Conservation (phyloP, 2,888 invertebrate genomes). For the Drosophila prolongata region DNA sequence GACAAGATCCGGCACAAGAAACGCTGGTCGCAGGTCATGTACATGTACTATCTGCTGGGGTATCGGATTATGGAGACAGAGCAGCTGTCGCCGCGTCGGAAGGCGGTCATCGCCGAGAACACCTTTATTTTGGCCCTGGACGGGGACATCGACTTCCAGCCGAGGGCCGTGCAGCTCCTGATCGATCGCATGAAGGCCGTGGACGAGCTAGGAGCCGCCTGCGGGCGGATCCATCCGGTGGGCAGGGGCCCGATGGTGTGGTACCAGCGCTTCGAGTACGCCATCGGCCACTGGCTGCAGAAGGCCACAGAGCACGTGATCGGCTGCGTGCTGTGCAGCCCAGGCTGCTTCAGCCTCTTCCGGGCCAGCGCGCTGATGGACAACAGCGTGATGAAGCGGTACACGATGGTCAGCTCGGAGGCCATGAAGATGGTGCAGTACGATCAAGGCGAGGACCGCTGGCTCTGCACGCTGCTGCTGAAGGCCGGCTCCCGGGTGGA, state of each 20-base stretch:
- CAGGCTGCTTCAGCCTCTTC: slow-evolving; percentile 96
- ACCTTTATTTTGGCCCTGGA: slow-evolving; percentile 93
- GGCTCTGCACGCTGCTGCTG: slow-evolving; percentile 96
- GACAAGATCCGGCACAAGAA: slow-evolving; percentile 94
- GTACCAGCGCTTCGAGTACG: slow-evolving; percentile 96
- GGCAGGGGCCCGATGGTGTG: slow-evolving; percentile 93
- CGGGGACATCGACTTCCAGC: slow-evolving; percentile 95
- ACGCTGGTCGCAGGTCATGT: slow-evolving; percentile 98
- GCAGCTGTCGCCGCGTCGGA: slow-evolving; percentile 83
- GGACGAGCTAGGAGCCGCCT: slow-evolving; percentile 92
- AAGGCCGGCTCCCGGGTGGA: slow-evolving; percentile 97
- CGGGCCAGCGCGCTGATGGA: slow-evolving; percentile 95
- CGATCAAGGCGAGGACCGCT: slow-evolving; percentile 98
- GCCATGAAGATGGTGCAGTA: slow-evolving; percentile 95
- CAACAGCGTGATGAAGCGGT: slow-evolving; percentile 94
- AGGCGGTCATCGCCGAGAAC: slow-evolving; percentile 90
- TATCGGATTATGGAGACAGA: slow-evolving; percentile 90
- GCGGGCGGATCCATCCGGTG: slow-evolving; percentile 95
- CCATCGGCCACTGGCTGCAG: slow-evolving; percentile 96
- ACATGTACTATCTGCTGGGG: slow-evolving; percentile 96
- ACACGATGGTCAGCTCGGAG: slow-evolving; percentile 91
- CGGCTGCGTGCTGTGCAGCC: slow-evolving; percentile 95
- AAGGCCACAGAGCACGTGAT: slow-evolving; percentile 96
- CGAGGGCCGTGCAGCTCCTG: slow-evolving; percentile 90
- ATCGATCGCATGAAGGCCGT: slow-evolving; percentile 95